Percentiles rank a stretch among this genome's conserved stretches.
Conservation (phyloP, 2,888 invertebrate species). For the Drosophila atripex region DNA sequence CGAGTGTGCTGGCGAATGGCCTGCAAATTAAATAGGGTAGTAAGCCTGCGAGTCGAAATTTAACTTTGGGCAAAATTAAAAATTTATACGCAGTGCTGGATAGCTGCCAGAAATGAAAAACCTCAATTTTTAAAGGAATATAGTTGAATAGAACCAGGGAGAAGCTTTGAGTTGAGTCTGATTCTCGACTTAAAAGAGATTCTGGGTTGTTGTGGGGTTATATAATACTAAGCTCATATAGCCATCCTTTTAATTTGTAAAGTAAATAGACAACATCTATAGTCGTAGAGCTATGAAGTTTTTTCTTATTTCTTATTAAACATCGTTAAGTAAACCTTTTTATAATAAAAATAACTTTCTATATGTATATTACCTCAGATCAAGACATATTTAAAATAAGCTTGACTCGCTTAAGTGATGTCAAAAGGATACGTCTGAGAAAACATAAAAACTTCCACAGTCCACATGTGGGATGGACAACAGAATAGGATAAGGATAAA, state of each 20-base stretch:
- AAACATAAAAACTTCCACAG: conserved; percentile 35
- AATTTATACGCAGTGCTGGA: conserved; percentile 24
- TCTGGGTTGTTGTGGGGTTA: no score
- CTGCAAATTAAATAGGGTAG: conserved; percentile 38
- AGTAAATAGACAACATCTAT: no score
- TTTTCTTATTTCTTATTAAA: no score
- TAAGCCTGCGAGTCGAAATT: conserved; percentile 25
- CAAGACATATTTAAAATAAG: conserved; percentile 30
- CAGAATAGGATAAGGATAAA: conserved; percentile 12
- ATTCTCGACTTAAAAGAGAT: neutral
- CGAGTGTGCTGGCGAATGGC: conserved; percentile 20
- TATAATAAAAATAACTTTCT: neutral
- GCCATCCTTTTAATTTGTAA: no score
- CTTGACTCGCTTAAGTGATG: conserved; percentile 45
- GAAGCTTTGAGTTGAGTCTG: no score
- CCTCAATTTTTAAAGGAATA: conserved; percentile 1
- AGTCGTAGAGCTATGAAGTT: no score
- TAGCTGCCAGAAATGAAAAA: conserved; percentile 15
- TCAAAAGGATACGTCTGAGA: conserved; percentile 50
- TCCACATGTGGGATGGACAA: conserved; percentile 21
- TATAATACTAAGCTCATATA: no score
- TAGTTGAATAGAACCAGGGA: neutral
- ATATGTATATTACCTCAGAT: conserved; percentile 24
- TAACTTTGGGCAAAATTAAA: conserved; percentile 32
- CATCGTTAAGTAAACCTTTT: neutral